Evolutionary conservation across 1,140 invertebrate species (phyloP).

Genomic region (Drosophila repletoides): DNA sequence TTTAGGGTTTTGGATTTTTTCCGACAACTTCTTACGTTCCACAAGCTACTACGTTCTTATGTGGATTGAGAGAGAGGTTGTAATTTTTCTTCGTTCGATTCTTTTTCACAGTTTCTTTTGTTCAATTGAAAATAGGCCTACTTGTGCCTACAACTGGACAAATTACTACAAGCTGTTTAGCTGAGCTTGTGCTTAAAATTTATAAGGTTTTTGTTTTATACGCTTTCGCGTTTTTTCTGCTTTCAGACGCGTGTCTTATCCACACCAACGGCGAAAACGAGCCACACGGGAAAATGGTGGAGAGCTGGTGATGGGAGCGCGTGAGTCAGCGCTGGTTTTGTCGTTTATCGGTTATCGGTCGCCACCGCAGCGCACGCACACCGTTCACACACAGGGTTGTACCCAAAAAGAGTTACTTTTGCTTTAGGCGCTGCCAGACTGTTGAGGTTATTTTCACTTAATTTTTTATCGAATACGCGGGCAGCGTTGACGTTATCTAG

Average conservation of each 20-base stretch:
- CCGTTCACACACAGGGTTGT: constrained; percentile 10
- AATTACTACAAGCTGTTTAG: constrained; percentile 69
- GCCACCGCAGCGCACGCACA: no score
- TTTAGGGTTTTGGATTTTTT: constrained; percentile 72
- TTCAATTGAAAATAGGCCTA: constrained; percentile 57
- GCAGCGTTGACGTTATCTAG: not conserved
- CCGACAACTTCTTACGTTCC: constrained; percentile 77
- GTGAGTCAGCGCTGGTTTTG: constrained; percentile 39
- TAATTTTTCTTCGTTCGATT: no score
- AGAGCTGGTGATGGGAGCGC: constrained; percentile 29
- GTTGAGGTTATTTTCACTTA: not conserved
- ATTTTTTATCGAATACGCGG: not conserved
- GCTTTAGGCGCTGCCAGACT: constrained; percentile 14
- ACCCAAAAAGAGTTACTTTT: constrained; percentile 18
- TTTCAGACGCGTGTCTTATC: constrained; percentile 76
- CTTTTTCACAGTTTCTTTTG: constrained; percentile 49
- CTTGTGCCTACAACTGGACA: constrained; percentile 56
- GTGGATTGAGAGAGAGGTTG: constrained; percentile 52
- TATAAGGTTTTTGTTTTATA: constrained; percentile 62
- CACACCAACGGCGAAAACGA: constrained; percentile 52
- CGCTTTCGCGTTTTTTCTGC: constrained; percentile 70
- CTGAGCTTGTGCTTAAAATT: constrained; percentile 58
- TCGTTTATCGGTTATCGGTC: constrained; percentile 43
- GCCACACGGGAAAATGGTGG: constrained; percentile 58
- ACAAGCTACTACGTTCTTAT: constrained; percentile 78